Conservation (phyloP, 2,113 vertebrate genomes). For the Eurypyga helias region DNA sequence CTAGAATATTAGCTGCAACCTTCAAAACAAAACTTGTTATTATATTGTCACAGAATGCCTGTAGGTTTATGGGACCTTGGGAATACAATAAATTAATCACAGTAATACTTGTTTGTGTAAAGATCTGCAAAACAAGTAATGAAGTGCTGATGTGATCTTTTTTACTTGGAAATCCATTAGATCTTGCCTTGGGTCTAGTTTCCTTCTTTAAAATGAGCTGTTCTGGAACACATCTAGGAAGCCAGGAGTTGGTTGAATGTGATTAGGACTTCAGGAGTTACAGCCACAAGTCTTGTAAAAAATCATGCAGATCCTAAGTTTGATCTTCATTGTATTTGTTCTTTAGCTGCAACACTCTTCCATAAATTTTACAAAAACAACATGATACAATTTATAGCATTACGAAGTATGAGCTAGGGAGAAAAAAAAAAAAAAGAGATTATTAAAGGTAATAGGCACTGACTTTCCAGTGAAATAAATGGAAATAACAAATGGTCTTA, state of each 20-base stretch:
- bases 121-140: conserved; percentile 62
- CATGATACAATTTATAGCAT: background rate
- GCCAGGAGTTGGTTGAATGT: background rate
- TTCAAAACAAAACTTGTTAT: conserved; percentile 68
- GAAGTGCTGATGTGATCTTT: background rate
- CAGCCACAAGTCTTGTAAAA: background rate
- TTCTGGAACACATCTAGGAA: background rate
- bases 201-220: background rate
- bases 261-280: background rate
- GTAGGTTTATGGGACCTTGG: conserved; percentile 65
- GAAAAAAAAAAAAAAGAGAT: background rate
- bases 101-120: conserved; percentile 61
- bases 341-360: background rate
- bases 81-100: conserved; percentile 74
- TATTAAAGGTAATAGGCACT: conserved; percentile 16
- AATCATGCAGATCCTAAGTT: background rate
- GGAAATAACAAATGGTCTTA: conserved; percentile 60
- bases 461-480: conserved; percentile 11
- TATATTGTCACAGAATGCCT: conserved; percentile 58
- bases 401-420: background rate
- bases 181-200: background rate
- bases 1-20: conserved; percentile 32
- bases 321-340: background rate
- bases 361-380: conserved; percentile 18
- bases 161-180: conserved; percentile 12